Conservation (phyloP, 2,888 invertebrate genomes). For the Acanthosepion pharaonis region DNA sequence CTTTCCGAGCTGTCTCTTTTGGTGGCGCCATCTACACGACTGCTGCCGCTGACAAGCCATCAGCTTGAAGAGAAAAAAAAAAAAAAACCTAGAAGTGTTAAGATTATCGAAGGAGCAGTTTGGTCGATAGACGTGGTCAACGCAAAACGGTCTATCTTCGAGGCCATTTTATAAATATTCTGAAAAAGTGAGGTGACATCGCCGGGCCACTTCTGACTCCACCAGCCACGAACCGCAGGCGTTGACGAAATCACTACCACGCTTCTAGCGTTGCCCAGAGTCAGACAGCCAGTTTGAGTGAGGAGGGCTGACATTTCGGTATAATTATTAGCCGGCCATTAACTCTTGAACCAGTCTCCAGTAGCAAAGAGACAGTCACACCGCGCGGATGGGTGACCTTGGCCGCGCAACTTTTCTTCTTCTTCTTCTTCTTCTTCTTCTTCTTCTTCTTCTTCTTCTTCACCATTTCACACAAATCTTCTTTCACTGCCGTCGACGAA, state of each 20-base stretch:
- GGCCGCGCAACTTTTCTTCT: background rate
- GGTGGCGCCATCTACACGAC: background rate
- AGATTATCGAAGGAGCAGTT: background rate
- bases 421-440: background rate
- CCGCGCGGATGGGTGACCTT: background rate
- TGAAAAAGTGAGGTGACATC: background rate
- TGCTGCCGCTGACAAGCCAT: constrained; percentile 20
- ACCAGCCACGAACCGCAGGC: background rate
- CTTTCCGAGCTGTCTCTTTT: background rate
- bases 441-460: background rate
- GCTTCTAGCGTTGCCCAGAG: constrained; percentile 20
- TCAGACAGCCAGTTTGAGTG: constrained; percentile 33
- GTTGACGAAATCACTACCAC: background rate
- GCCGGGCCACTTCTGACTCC: background rate
- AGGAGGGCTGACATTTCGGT: background rate
- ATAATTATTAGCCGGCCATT: constrained; percentile 23
- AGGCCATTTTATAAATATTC: constrained; percentile 21
- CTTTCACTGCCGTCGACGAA: background rate
- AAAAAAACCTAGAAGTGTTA: background rate
- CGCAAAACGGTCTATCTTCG: constrained; percentile 1
- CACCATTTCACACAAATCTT: background rate
- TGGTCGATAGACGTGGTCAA: background rate
- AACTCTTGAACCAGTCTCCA: background rate
- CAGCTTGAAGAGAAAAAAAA: background rate
- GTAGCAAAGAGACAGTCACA: background rate